phyloP scores from a whole-genome alignment of 2,113 vertebrate species.

The Strix aluco region DNA sequence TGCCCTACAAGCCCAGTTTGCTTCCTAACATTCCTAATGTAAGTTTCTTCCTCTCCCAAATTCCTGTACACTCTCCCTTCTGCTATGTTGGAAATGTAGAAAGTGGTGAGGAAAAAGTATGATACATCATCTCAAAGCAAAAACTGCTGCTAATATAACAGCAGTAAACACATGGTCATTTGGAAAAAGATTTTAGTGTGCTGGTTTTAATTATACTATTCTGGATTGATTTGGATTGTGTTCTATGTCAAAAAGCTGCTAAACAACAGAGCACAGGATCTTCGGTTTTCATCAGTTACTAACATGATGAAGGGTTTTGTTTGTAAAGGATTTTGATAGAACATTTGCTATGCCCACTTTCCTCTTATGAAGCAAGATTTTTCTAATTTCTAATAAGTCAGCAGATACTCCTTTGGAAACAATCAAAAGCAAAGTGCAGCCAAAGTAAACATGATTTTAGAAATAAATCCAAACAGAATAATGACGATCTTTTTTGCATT shows the following conservation, averaged over 20 bases:
- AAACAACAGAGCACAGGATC: background rate
- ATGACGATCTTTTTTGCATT: background rate
- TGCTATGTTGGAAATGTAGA: background rate
- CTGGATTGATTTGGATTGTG: background rate
- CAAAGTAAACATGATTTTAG: background rate
- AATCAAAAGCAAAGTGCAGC: background rate
- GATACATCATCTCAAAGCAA: background rate
- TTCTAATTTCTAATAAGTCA: slow-evolving; percentile 4
- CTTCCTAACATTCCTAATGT: background rate
- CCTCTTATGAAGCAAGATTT: background rate
- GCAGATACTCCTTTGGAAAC: background rate
- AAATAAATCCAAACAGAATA: slow-evolving; percentile 6
- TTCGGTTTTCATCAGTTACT: background rate
- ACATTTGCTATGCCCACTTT: background rate
- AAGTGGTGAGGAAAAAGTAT: background rate
- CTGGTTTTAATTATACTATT: background rate
- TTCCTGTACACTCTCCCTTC: background rate
- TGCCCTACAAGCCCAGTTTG: background rate
- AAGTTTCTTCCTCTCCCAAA: background rate
- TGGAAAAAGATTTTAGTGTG: background rate
- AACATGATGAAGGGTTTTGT: background rate
- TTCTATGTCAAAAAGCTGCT: background rate
- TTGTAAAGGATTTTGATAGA: background rate
- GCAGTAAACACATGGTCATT: background rate
- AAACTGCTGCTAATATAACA: background rate